Percentiles rank a stretch among this genome's conserved stretches.
These are phyloP conservation scores for Beroe forskalii DNA, from an alignment of 37 sponge, comb jelly and placozoan species.

Conservation along the genomic window DNA sequence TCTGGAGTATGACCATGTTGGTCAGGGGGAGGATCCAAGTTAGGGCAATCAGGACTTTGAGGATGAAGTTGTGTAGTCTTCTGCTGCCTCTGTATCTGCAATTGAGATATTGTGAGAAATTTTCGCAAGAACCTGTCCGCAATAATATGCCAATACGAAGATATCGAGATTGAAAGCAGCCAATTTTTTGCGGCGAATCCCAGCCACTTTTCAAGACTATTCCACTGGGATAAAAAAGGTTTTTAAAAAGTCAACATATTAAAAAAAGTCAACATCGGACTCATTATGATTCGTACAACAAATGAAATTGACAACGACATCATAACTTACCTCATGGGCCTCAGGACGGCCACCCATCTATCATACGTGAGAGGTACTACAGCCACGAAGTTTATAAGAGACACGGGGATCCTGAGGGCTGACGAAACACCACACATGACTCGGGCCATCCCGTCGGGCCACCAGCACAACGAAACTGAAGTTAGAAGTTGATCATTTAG, in stretches of 20 bases:
- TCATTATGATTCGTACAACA: too few species aligned
- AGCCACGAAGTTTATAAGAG: constrained; percentile 7
- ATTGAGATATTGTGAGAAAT: too few species aligned
- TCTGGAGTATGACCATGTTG: not conserved
- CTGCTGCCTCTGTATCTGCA: constrained; percentile 34
- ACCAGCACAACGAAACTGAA: constrained; percentile 25
- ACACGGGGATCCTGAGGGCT: not conserved
- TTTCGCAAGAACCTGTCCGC: too few species aligned
- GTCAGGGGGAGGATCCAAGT: not conserved
- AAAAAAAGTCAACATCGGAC: too few species aligned
- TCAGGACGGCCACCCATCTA: not conserved
- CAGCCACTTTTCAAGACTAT: too few species aligned
- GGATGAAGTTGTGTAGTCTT: not conserved
- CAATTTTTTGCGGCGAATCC: too few species aligned
- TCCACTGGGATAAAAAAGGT: too few species aligned
- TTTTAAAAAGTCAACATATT: too few species aligned
- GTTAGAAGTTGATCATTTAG: too few species aligned
- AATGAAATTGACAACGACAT: too few species aligned
- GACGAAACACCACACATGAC: not conserved
- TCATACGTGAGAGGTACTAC: constrained; percentile 23
- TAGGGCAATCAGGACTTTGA: not conserved
- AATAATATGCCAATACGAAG: too few species aligned
- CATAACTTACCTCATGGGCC: constrained; percentile 4
- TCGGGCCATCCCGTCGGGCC: not conserved
- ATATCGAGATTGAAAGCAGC: too few species aligned